phyloP scores from a whole-genome alignment of 2,888 invertebrate species.

The Limnephilus marmoratus region DNA sequence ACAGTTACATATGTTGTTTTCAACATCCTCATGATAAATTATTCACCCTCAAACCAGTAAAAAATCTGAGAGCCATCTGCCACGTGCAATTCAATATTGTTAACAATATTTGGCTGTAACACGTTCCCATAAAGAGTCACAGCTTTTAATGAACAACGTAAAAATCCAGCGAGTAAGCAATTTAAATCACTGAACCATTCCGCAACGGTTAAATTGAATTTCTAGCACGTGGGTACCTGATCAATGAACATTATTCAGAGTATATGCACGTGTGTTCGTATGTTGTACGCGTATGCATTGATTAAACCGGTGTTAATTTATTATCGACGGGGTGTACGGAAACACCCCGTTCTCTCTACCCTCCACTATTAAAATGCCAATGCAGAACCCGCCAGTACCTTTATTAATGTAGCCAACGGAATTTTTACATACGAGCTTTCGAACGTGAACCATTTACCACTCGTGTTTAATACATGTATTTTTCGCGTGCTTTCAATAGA shows the following conservation, averaged over 20 bases:
- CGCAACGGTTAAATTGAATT: conserved; percentile 16
- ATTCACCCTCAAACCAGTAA: background rate
- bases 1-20: too few relatives aligned
- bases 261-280: background rate
- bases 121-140: background rate
- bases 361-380: background rate
- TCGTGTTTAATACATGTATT: background rate
- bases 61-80: background rate
- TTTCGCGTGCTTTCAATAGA: background rate
- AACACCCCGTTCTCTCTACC: background rate
- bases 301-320: conserved; percentile 36
- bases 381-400: background rate
- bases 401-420: background rate
- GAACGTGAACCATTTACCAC: background rate
- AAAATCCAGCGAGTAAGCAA: background rate
- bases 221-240: conserved; percentile 2
- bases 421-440: background rate
- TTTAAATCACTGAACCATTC: conserved; percentile 13
- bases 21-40: background rate
- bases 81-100: background rate
- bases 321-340: background rate
- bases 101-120: background rate
- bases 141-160: background rate
- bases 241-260: background rate
- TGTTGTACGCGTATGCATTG: conserved; percentile 28